These are phyloP conservation scores for Macrocentrus cingulum DNA, from an alignment of 1,140 invertebrate species.

Conservation along the genomic window DNA sequence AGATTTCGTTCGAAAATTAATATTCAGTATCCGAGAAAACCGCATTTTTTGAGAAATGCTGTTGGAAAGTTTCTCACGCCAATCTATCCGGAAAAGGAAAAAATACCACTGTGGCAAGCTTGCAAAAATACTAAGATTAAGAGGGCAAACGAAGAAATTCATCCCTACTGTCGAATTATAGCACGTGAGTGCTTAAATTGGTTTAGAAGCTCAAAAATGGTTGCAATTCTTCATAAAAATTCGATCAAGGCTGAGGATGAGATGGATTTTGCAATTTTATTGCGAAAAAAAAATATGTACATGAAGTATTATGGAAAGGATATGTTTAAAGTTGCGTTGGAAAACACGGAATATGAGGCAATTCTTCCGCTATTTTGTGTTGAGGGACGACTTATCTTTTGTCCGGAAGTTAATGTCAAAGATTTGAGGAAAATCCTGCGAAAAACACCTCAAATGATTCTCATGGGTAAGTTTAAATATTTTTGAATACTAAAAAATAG, in stretches of 20 bases:
- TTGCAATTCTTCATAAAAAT: conserved; percentile 71
- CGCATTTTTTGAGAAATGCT: conserved; percentile 66
- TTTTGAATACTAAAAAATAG: too few relatives aligned
- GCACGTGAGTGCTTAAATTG: conserved; percentile 69
- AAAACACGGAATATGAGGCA: conserved; percentile 64
- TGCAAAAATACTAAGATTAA: conserved; percentile 36
- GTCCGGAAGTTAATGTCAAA: conserved; percentile 61
- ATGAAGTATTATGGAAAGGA: conserved; percentile 64
- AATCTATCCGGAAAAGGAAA: conserved; percentile 55
- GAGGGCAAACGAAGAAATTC: conserved; percentile 47
- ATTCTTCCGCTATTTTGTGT: conserved; percentile 62
- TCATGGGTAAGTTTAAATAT: conserved; percentile 62
- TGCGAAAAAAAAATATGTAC: conserved; percentile 68
- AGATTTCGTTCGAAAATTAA: conserved; percentile 74
- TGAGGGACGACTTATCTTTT: conserved; percentile 66
- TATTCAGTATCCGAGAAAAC: conserved; percentile 69
- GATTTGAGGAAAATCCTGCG: conserved; percentile 64
- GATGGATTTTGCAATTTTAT: conserved; percentile 63
- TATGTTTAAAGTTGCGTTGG: conserved; percentile 64
- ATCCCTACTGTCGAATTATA: conserved; percentile 71
- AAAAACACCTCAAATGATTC: conserved; percentile 65
- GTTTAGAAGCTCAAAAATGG: conserved; percentile 70
- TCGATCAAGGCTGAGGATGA: conserved; percentile 64
- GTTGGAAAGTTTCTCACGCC: conserved; percentile 66
- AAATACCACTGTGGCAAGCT: conserved; percentile 42